Conservation (phyloP, 2,113 vertebrate genomes). For the Aphyosemion australe region DNA sequence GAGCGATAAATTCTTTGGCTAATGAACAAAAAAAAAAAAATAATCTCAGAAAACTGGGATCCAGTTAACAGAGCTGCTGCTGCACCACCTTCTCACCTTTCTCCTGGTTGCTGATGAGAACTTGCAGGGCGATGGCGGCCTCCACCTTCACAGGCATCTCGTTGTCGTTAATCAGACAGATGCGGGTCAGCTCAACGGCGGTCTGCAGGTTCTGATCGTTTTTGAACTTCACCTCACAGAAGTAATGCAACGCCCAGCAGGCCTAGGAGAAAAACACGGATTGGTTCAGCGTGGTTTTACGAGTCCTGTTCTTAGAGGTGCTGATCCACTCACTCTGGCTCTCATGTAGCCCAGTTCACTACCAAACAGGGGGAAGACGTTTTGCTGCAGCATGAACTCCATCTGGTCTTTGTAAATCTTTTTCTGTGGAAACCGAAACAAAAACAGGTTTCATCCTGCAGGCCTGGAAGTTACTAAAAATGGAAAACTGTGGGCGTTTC, state of each 20-base stretch:
- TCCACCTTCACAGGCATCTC: slow-evolving; percentile 99
- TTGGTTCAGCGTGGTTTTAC: too few relatives aligned
- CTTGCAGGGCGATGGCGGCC: slow-evolving; percentile 96
- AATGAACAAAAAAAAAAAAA: not conserved
- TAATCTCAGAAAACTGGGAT: not conserved
- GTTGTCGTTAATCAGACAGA: slow-evolving; percentile 96
- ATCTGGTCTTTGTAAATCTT: slow-evolving; percentile 99
- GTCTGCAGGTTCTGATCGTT: slow-evolving; percentile 97
- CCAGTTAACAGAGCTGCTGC: not conserved
- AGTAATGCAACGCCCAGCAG: slow-evolving; percentile 99
- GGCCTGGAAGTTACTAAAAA: too few relatives aligned
- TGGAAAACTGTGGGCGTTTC: too few relatives aligned
- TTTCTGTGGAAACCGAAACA: slow-evolving; percentile 79
- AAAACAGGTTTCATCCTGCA: not conserved
- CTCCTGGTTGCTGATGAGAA: slow-evolving; percentile 98
- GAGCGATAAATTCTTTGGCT: slow-evolving; percentile 99
- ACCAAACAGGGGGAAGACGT: slow-evolving; percentile 97
- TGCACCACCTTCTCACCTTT: slow-evolving; percentile 83
- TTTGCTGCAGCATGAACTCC: slow-evolving; percentile 98
- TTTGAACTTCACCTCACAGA: slow-evolving; percentile 99
- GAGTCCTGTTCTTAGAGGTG: too few relatives aligned
- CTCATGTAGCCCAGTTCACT: slow-evolving; percentile 97
- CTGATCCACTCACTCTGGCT: slow-evolving; percentile 87
- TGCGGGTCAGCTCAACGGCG: slow-evolving; percentile 91
- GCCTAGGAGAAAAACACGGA: slow-evolving; percentile 81